phyloP scores from a whole-genome alignment of 2,113 vertebrate species.

The Myrmecobius fasciatus region DNA sequence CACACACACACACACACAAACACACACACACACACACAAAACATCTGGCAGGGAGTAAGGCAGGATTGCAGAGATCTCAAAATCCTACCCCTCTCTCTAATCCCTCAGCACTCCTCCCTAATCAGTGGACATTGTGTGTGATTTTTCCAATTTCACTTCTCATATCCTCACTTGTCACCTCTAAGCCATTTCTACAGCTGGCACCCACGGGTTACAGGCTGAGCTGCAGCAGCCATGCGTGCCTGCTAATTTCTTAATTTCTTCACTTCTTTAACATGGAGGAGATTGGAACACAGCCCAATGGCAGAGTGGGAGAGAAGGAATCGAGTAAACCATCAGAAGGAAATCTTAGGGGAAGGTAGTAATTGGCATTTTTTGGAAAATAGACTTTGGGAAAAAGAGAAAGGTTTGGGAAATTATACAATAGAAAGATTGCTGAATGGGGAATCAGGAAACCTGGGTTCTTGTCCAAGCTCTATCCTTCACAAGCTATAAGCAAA shows the following conservation, averaged over 20 bases:
- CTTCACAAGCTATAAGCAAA: background rate
- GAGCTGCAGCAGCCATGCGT: conserved; percentile 28
- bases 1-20: background rate
- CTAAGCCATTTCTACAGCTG: conserved; percentile 65
- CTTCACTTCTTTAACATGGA: background rate
- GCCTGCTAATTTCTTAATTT: background rate
- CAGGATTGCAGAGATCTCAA: background rate
- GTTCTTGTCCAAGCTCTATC: background rate
- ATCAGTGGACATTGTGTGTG: conserved; percentile 57
- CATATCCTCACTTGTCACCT: conserved; percentile 67
- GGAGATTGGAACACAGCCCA: background rate
- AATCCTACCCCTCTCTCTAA: background rate
- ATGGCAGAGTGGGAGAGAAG: background rate
- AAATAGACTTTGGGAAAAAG: background rate
- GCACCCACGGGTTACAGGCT: conserved; percentile 51
- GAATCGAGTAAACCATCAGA: background rate
- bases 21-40: background rate
- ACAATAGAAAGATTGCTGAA: background rate
- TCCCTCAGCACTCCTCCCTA: background rate
- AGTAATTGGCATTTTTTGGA: background rate
- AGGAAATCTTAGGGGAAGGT: background rate
- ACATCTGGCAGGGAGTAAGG: background rate
- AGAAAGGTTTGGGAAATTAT: background rate
- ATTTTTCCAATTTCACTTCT: conserved; percentile 73
- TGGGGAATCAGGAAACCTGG: background rate